These are phyloP conservation scores for Halcyon badia DNA, from an alignment of 2,797 vertebrate genomes.

Conservation along the genomic window DNA sequence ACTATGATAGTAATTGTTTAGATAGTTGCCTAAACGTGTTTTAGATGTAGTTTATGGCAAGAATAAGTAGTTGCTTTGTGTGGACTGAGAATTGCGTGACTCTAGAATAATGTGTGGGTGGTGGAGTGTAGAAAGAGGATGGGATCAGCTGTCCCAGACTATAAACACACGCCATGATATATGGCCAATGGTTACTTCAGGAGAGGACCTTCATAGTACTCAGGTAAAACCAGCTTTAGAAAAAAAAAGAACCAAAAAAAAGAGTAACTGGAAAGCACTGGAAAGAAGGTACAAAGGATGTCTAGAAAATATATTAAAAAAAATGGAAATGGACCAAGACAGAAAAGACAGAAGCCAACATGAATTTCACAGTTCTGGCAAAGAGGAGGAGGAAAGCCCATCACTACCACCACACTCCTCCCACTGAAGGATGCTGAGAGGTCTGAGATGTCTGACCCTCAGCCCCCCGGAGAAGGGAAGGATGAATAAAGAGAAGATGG, in stretches of 20 bases:
- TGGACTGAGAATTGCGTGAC: background rate
- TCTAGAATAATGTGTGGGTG: background rate
- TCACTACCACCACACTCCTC: background rate
- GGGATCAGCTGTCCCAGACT: background rate
- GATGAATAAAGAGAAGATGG: background rate
- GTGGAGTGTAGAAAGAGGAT: background rate
- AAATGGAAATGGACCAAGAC: background rate
- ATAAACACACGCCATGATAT: background rate
- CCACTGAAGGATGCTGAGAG: background rate
- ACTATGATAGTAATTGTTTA: background rate
- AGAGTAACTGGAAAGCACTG: background rate
- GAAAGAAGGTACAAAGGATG: background rate
- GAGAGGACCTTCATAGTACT: background rate
- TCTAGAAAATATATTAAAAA: background rate
- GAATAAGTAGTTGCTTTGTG: background rate
- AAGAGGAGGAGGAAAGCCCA: background rate
- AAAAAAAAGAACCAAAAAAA: background rate
- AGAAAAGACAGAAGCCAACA: background rate
- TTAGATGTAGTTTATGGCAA: background rate
- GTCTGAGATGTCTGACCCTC: background rate
- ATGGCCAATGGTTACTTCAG: background rate
- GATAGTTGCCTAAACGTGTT: background rate
- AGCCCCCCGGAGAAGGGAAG: rapidly evolving
- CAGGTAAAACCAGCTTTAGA: background rate
- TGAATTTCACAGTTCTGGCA: background rate